Conservation (phyloP, 2,888 invertebrate species). For the Theristus sp. region DNA sequence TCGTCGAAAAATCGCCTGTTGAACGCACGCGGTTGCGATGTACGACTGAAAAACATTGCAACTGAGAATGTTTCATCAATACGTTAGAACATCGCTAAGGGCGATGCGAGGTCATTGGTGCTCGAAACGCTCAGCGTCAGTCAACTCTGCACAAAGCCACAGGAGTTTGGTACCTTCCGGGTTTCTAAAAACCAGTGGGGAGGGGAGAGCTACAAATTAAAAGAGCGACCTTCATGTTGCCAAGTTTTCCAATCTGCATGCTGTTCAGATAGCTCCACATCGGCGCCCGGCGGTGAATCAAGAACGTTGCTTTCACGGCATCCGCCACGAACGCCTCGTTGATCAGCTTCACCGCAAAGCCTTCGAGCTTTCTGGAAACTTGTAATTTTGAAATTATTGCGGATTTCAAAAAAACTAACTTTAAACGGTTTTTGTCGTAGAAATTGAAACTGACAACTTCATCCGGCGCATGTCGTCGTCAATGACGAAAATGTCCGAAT, state of each 20-base stretch:
- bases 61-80: no score
- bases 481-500: background rate
- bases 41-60: background rate
- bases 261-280: background rate
- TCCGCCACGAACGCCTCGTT: background rate
- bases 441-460: background rate
- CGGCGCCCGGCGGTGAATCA: background rate
- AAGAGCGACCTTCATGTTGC: no score
- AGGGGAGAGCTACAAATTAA: no score
- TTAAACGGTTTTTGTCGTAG: no score
- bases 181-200: no score
- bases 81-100: no score
- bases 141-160: no score
- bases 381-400: background rate
- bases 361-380: background rate
- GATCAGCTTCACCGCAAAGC: background rate
- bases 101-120: no score
- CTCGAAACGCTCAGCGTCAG: no score
- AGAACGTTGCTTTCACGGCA: background rate
- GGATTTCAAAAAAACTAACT: background rate
- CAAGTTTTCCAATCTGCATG: background rate
- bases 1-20: background rate
- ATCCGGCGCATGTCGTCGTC: background rate
- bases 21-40: background rate
- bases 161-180: no score